These are phyloP conservation scores for Spea bombifrons DNA, from an alignment of 2,113 vertebrate genomes.

Conservation along the genomic window DNA sequence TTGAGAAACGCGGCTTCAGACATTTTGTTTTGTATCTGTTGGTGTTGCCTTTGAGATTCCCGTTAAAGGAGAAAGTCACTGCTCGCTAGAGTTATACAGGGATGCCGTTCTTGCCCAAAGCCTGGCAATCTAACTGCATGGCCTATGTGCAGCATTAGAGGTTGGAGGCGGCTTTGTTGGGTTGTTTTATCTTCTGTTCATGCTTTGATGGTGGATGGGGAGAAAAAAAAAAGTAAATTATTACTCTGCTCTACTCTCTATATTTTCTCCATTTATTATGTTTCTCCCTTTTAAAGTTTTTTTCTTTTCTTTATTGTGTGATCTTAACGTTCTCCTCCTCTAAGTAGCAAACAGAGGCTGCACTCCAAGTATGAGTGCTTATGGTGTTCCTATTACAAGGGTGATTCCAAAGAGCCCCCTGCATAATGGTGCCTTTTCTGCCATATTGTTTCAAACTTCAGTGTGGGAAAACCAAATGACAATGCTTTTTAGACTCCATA, in stretches of 20 bases:
- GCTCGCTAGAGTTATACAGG: not conserved
- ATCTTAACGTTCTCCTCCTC: not conserved
- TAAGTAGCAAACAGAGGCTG: conserved; percentile 2
- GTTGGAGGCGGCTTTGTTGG: conserved; percentile 31
- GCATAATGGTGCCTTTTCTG: conserved; percentile 33
- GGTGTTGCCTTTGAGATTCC: conserved; percentile 1
- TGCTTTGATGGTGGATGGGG: conserved; percentile 35
- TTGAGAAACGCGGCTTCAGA: conserved; percentile 12
- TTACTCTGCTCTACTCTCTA: conserved; percentile 17
- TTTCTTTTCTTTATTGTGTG: not conserved
- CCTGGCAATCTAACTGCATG: conserved; percentile 29
- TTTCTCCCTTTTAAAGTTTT: conserved; percentile 16
- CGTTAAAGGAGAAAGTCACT: not conserved
- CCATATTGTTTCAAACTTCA: conserved; percentile 14
- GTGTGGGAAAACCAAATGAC: conserved; percentile 6
- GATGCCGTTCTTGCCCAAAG: not conserved
- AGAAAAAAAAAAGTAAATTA: conserved; percentile 32
- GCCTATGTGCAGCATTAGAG: conserved; percentile 19
- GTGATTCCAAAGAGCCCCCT: conserved; percentile 2
- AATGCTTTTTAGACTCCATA: conserved; percentile 16
- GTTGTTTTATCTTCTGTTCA: conserved; percentile 23
- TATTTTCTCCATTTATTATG: conserved; percentile 16
- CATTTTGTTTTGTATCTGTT: conserved; percentile 19
- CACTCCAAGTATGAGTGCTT: not conserved
- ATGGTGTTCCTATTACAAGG: not conserved